Evolutionary conservation across 2,797 vertebrate species (phyloP), one percentile per base, ranked within the genome.

Genomic region (Epinephelus coioides): DNA sequence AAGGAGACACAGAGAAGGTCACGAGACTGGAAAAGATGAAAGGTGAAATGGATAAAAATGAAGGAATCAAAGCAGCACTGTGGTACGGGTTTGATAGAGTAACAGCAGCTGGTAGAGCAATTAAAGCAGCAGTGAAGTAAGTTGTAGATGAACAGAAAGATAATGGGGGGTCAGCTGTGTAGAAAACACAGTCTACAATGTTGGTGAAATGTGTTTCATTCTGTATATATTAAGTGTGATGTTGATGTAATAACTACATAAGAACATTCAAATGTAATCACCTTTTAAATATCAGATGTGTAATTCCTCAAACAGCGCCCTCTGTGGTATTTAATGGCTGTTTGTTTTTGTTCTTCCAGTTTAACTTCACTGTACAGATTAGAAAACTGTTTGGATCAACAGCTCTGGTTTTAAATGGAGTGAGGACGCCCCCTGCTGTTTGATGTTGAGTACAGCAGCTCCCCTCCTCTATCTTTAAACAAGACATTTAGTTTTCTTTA

Each of bases 1-100:
- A 0, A 19, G 18, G 60, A 50, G 50, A 82, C 17, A 17, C 0
- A 11, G 38, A 68, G 56, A 78, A 75, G 50, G 40, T 57, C 15
- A 6, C 25, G 51, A 80, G 55, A 55, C 57, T 87, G 54, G 23
- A 83, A 10, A 14, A 53, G 25, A 80, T 80, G 43, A 82, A 56
- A 21, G 10, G 6, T 23, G 15, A 19, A 59, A 43, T 56, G 47
- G 56, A 76, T 8, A 9, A 63, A 51, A 43, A 76, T 5, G 18
- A 68, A 40, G n/a, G 51, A 43, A 47, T 8, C 47, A 38, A 12
- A 49, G 46, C 15, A 27, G 82, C 15, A 0, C 18, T 62, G 19
- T 0, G 12, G 12, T 46, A 59, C 47, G 15, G 10, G 18, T 59
- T 38, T 49, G 17, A 17, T 19, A 56, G 2, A 56, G 1, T 4